Base-by-base conservation (phyloP, 2,113 vertebrate species). In the Willisornis vidua region DNA sequence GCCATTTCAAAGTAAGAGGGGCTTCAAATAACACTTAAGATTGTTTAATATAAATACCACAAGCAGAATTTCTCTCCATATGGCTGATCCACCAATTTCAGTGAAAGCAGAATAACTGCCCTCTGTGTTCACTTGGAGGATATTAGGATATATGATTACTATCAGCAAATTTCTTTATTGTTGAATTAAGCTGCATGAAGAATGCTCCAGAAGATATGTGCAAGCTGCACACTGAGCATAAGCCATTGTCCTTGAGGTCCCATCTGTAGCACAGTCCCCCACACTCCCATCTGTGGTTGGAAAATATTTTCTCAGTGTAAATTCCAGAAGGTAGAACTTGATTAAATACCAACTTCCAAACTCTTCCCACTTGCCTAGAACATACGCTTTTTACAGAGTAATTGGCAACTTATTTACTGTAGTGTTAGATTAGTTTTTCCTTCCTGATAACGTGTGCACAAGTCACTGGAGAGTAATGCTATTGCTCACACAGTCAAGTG, bases 1-100 rank as follows among this genome's bases (percentile, higher is more conserved):
- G 54, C 18, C 14, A 66, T 77, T 86, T 78, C 48, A 57, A 57
- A 88, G 8, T 29, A 39, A 89, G 17, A 1, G 0, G 10, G 28
- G 29, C 48, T 72, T 62, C 73, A 37, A 33, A 22, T 31, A n/a
- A 23, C 0, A 1, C 0, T 0, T 39, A 35, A 45, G 23, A 59
- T 24, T 29, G 4, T 17, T 63, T 48, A 48, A 23, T 57, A 28
- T 14, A 39, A 80, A 28, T 17, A 76, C 9, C 19, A 14, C 20
- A 55, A 51, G 51, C 33, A 93, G 63, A 80, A 74, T 55, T 67
- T 90, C 59, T 24, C 23, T 83, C 20, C 11, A 35, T 75, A 20
- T 33, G 15, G 31, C 43, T 65, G 29, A 70, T 67, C 19, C 35
- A 19, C 12, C 26, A 35, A 3, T 75, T 85, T 74, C 54, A 71